Percentiles rank a stretch among this genome's conserved stretches.
Evolutionary conservation across 1,140 invertebrate genomes (phyloP).

Genomic region (Ceratina japonica): DNA sequence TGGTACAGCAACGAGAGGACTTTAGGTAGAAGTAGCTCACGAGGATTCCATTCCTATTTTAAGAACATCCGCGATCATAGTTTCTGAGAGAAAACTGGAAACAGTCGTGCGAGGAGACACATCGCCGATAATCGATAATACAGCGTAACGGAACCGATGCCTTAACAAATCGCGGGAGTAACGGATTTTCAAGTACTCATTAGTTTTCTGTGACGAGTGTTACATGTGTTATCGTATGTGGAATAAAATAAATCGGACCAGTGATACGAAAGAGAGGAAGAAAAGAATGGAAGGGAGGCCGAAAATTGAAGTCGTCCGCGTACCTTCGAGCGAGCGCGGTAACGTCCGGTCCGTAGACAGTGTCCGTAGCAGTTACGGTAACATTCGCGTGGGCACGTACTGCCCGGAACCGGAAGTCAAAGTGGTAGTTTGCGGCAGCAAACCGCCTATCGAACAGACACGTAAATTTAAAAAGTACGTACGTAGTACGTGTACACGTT

Average conservation of each 20-base stretch:
- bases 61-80: slow-evolving; percentile 21
- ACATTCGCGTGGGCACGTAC: slow-evolving; percentile 75
- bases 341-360: slow-evolving; percentile 76
- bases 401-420: slow-evolving; percentile 71
- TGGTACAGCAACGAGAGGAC: slow-evolving; percentile 9
- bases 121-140: neutral
- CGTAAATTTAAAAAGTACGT: slow-evolving; percentile 76
- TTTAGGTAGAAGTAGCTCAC: neutral
- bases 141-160: neutral
- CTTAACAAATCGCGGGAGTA: neutral
- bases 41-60: slow-evolving; percentile 38
- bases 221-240: too few species aligned
- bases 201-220: neutral
- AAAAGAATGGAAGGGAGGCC: slow-evolving; percentile 66
- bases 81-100: slow-evolving; percentile 27
- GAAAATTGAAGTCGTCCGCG: slow-evolving; percentile 75
- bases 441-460: slow-evolving; percentile 69
- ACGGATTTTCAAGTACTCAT: neutral
- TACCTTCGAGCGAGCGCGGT: slow-evolving; percentile 73
- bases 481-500: slow-evolving; percentile 33
- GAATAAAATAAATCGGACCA: neutral
- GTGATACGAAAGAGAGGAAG: slow-evolving; percentile 43
- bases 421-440: slow-evolving; percentile 63
- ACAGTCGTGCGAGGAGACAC: neutral
- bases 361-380: slow-evolving; percentile 73